Conservation (phyloP, 2,888 invertebrate species). For the Lepidocyrtoides sp. region DNA sequence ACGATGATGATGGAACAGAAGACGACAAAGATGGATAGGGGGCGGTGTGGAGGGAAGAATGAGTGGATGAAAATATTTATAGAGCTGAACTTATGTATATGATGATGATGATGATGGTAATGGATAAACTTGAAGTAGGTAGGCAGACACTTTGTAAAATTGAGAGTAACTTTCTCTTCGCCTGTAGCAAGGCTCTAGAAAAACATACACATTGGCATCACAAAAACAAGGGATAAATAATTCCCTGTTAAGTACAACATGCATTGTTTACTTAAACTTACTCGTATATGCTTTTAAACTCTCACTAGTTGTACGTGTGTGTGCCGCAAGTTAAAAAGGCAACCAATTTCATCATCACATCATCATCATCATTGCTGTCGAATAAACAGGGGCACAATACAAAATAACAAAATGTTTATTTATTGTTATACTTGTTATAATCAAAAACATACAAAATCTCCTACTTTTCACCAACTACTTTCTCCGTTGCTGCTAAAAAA, state of each 20-base stretch:
- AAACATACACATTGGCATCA: neutral
- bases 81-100: too few relatives aligned
- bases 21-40: neutral
- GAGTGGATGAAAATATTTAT: too few relatives aligned
- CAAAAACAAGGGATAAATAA: neutral
- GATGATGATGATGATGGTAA: neutral
- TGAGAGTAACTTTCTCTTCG: constrained; percentile 62
- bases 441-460: too few relatives aligned
- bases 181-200: constrained; percentile 4
- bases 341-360: too few relatives aligned
- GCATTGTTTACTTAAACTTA: neutral
- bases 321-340: neutral
- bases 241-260: neutral
- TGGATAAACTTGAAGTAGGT: too few relatives aligned
- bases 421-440: too few relatives aligned
- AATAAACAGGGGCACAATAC: too few relatives aligned
- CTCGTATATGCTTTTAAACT: neutral
- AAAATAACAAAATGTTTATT: too few relatives aligned
- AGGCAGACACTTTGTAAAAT: constrained; percentile 65
- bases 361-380: too few relatives aligned
- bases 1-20: neutral
- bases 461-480: too few relatives aligned
- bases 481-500: too few relatives aligned
- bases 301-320: too few relatives aligned
- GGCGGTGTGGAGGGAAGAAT: neutral